phyloP scores from a whole-genome alignment of 1,140 invertebrate species.

The Drosophila leontia region DNA sequence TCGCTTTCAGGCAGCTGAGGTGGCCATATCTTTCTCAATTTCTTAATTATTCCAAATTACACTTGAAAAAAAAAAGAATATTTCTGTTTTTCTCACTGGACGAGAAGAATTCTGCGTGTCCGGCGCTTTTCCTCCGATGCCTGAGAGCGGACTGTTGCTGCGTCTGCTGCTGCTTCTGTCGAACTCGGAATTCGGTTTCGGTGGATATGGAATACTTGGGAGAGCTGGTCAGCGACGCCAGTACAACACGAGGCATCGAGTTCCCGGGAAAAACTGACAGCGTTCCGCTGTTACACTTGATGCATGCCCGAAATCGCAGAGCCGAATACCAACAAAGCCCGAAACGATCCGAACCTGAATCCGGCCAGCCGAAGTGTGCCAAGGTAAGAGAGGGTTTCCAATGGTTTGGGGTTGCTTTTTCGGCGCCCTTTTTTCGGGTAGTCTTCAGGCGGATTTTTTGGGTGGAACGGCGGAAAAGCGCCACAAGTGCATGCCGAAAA shows the following conservation, averaged over 20 bases:
- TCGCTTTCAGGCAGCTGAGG: neutral
- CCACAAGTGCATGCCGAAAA: conserved; percentile 70
- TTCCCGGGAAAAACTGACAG: conserved; percentile 83
- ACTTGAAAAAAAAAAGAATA: conserved; percentile 17
- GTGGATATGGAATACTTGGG: conserved; percentile 2
- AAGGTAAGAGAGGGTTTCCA: conserved; percentile 8
- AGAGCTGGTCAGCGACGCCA: conserved; percentile 7
- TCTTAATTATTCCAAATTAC: neutral
- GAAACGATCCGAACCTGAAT: conserved; percentile 24
- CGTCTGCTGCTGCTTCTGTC: neutral
- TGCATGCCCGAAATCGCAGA: conserved; percentile 66
- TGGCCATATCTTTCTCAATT: neutral
- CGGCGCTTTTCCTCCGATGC: conserved; percentile 6
- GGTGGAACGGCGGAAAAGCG: conserved; percentile 21
- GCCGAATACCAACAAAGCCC: conserved; percentile 13
- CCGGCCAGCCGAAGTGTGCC: conserved; percentile 33
- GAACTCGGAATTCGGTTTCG: conserved; percentile 10
- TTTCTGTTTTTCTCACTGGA: conserved; percentile 2
- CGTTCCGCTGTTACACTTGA: conserved; percentile 76
- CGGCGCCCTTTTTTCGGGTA: neutral
- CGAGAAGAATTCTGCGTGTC: conserved; percentile 12
- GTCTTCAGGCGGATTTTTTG: neutral
- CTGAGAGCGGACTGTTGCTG: conserved; percentile 9
- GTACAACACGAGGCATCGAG: conserved; percentile 73
- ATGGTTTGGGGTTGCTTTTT: conserved; percentile 4